phyloP scores from a whole-genome alignment of 2,113 vertebrate species.

The Xenotilapia longispinis region DNA sequence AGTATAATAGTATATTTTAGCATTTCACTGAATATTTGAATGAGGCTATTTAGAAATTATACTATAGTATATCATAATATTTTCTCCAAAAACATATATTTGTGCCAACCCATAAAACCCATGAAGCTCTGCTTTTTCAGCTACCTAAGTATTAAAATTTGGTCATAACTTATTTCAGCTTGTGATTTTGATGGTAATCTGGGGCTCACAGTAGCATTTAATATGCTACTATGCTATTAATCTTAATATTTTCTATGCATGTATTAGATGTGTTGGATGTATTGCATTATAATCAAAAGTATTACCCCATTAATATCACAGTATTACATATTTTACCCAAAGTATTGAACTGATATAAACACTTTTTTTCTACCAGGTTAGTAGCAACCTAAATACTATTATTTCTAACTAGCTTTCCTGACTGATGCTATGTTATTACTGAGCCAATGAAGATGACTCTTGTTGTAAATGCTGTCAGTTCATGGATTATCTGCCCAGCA shows the following conservation, averaged over 20 bases:
- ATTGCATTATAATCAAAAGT: not conserved
- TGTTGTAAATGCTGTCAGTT: not conserved
- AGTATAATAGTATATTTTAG: not conserved
- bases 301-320: not conserved
- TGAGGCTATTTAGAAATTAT: not conserved
- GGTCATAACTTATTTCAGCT: not conserved
- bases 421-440: not conserved
- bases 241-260: not conserved
- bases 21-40: not conserved
- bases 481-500: not conserved
- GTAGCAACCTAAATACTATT: not conserved
- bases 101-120: not conserved
- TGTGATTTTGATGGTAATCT: not conserved
- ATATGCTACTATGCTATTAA: not conserved
- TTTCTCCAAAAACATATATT: not conserved
- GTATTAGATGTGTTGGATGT: not conserved
- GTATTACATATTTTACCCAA: not conserved
- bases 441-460: not conserved
- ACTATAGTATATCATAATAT: not conserved
- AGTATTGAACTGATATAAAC: not conserved
- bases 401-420: not conserved
- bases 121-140: not conserved
- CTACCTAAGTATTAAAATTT: not conserved
- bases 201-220: not conserved
- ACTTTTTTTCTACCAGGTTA: not conserved